Evolutionary conservation across 2,888 invertebrate species (phyloP).

Genomic region (Blomia tropicalis): DNA sequence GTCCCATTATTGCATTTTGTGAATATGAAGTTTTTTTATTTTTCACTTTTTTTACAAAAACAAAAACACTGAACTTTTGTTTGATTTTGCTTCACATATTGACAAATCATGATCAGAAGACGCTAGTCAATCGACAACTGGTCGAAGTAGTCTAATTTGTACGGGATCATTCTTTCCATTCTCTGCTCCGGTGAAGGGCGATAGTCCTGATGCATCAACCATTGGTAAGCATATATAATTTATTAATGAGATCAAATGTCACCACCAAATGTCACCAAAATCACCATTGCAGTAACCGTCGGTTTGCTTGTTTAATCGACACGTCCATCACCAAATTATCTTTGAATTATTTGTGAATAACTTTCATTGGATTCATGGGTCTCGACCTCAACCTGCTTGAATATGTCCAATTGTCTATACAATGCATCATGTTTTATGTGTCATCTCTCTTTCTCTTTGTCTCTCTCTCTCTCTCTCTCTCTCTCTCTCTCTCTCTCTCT

Average conservation of each 20-base stretch:
- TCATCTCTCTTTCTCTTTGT: no score
- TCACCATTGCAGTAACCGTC: background rate
- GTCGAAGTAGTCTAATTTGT: constrained; percentile 29
- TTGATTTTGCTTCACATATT: background rate
- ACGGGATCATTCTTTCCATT: constrained; percentile 30
- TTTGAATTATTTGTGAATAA: background rate
- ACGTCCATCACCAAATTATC: background rate
- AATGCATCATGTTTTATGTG: no score
- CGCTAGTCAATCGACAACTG: constrained; percentile 5
- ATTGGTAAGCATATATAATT: constrained; percentile 10
- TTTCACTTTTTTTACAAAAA: background rate
- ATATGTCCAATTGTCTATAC: no score
- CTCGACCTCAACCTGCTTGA: background rate
- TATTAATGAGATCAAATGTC: background rate
- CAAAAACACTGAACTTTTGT: background rate
- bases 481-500: no score
- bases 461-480: no score
- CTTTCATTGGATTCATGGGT: background rate
- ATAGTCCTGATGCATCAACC: background rate
- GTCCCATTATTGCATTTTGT: background rate
- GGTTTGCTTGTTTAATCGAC: background rate
- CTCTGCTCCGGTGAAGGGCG: constrained; percentile 25
- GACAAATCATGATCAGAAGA: background rate
- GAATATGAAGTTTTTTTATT: background rate
- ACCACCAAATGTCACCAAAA: background rate